A percentile compares a stretch with the other conserved stretches of the same genome.
phyloP scores from a whole-genome alignment of 2,113 vertebrate species.

The Scophthalmus maximus region DNA sequence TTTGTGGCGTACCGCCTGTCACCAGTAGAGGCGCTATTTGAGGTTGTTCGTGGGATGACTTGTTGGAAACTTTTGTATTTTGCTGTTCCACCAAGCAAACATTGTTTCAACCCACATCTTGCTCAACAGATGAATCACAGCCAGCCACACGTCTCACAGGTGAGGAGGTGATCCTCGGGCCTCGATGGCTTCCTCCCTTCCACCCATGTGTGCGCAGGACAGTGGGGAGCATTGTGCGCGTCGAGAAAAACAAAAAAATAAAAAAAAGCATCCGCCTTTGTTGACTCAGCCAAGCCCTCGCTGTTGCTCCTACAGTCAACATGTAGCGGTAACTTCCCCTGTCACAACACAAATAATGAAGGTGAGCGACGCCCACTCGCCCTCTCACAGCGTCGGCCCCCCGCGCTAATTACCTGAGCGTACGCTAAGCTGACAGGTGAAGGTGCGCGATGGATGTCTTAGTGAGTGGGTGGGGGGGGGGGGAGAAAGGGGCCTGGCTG shows the following conservation, averaged over 20 bases:
- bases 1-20: too few species aligned
- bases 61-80: too few species aligned
- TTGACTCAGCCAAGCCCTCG: conserved; percentile 64
- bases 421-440: conserved; percentile 77
- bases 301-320: conserved; percentile 66
- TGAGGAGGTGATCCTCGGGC: conserved; percentile 29
- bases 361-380: conserved; percentile 45
- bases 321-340: conserved; percentile 78
- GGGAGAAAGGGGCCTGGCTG: not conserved
- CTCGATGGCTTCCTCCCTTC: conserved; percentile 51
- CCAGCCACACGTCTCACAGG: not conserved
- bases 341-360: conserved; percentile 69
- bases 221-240: conserved; percentile 74
- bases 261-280: conserved; percentile 68
- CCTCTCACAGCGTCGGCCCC: conserved; percentile 25
- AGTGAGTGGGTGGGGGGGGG: conserved; percentile 28
- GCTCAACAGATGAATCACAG: conserved; percentile 20
- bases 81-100: not conserved
- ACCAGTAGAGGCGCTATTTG: too few species aligned
- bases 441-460: conserved; percentile 63
- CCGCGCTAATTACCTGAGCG: conserved; percentile 58
- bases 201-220: conserved; percentile 56
- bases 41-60: too few species aligned
- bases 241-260: too few species aligned
- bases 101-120: not conserved